Percentiles rank a stretch among this genome's conserved stretches.
Evolutionary conservation across 1,140 invertebrate species (phyloP).

Genomic region (Saccostrea glomerata): DNA sequence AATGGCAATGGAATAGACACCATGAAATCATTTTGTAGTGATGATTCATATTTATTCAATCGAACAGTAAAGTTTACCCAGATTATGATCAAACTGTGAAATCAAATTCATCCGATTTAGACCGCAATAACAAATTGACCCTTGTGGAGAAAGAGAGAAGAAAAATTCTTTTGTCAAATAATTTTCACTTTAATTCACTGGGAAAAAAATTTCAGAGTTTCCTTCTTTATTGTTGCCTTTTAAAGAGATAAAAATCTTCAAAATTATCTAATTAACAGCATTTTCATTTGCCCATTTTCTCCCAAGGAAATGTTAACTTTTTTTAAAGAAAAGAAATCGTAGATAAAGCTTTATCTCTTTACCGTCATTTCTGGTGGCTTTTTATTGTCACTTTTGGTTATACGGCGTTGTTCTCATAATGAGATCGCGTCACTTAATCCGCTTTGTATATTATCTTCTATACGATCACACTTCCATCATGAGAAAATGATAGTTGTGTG

Average conservation of each 20-base stretch:
- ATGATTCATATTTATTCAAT: slow-evolving; percentile 39
- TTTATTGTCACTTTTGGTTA: slow-evolving; percentile 5
- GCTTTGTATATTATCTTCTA: neutral
- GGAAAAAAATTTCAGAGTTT: neutral
- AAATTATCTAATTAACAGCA: neutral
- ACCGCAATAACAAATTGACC: slow-evolving; percentile 28
- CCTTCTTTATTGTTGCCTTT: neutral
- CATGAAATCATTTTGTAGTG: neutral
- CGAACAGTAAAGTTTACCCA: slow-evolving; percentile 13
- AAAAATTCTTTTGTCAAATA: slow-evolving; percentile 12
- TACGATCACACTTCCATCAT: slow-evolving; percentile 34
- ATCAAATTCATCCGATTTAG: slow-evolving; percentile 23
- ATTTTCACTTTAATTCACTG: neutral
- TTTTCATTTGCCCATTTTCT: neutral
- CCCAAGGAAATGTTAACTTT: neutral
- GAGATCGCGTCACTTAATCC: slow-evolving; percentile 15
- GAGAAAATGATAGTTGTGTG: slow-evolving; percentile 18
- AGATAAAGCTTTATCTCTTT: neutral
- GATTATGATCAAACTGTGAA: slow-evolving; percentile 25
- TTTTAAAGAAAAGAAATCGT: neutral
- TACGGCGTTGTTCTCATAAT: neutral
- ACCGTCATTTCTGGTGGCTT: neutral
- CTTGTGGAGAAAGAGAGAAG: neutral
- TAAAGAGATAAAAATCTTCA: neutral
- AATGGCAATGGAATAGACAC: neutral